Evolutionary conservation across 2,797 vertebrate species (phyloP).

Genomic region (Enteromius mattozi): DNA sequence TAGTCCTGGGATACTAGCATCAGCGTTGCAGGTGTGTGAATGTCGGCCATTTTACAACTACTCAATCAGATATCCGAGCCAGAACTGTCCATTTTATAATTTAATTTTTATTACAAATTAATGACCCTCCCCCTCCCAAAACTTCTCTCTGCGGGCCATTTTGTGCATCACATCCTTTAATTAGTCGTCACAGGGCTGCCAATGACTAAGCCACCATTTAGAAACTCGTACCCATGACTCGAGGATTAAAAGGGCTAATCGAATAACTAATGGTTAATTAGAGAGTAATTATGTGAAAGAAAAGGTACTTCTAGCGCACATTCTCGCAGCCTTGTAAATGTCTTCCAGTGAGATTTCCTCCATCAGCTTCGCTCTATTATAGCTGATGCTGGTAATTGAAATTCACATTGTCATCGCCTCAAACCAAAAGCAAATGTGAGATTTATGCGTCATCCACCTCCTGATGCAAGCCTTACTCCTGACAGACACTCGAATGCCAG

Average conservation of each 20-base stretch:
- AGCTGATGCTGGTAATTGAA: conserved; percentile 68
- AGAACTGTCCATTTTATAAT: conserved; percentile 48
- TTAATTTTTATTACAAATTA: conserved; percentile 62
- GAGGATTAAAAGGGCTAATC: conserved; percentile 75
- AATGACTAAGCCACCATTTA: conserved; percentile 72
- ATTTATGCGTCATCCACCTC: conserved; percentile 41
- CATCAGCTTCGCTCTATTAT: conserved; percentile 66
- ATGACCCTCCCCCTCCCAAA: conserved; percentile 43
- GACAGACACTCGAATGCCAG: conserved; percentile 19
- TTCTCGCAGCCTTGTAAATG: conserved; percentile 61
- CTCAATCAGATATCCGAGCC: conserved; percentile 13
- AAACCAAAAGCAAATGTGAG: conserved; percentile 55
- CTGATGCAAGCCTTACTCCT: conserved; percentile 36
- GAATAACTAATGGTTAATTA: conserved; percentile 80
- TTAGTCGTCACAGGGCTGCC: conserved; percentile 72
- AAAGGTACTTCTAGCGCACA: conserved; percentile 67
- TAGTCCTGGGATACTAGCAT: neutral
- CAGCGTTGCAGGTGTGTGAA: neutral
- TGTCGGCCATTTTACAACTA: neutral
- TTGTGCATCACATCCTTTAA: conserved; percentile 68
- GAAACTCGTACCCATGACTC: conserved; percentile 66
- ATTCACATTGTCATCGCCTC: conserved; percentile 56
- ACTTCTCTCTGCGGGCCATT: conserved; percentile 55
- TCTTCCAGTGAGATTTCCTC: conserved; percentile 61
- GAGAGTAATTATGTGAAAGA: conserved; percentile 78